These are phyloP conservation scores for Dryococelus australis DNA, from an alignment of 2,888 invertebrate genomes.

Conservation along the genomic window DNA sequence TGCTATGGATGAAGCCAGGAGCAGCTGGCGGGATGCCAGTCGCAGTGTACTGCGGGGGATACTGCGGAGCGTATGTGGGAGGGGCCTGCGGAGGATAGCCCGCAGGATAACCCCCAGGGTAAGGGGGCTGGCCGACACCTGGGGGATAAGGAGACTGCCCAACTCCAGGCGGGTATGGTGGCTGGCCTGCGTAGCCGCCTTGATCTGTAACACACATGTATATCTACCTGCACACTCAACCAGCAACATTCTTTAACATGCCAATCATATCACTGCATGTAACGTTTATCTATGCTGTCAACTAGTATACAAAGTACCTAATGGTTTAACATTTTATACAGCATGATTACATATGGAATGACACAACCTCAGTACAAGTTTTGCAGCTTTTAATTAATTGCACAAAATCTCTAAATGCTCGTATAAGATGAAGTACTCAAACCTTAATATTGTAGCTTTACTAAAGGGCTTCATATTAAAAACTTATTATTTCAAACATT, in stretches of 20 bases:
- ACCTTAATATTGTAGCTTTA: too few species aligned
- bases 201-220: conserved; percentile 32
- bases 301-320: too few species aligned
- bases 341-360: too few species aligned
- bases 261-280: too few species aligned
- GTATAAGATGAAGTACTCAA: too few species aligned
- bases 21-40: conserved; percentile 40
- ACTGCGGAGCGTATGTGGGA: conserved; percentile 41
- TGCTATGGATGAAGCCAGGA: conserved; percentile 40
- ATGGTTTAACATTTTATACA: too few species aligned
- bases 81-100: conserved; percentile 35
- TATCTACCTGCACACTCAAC: not conserved
- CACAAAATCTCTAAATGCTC: too few species aligned
- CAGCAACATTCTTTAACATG: not conserved
- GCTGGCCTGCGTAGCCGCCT: conserved; percentile 34
- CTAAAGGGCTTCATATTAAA: too few species aligned
- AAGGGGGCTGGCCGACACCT: conserved; percentile 46
- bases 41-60: conserved; percentile 48
- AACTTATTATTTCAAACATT: too few species aligned
- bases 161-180: not conserved
- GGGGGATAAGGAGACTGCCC: conserved; percentile 49
- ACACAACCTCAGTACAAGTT: too few species aligned
- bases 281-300: too few species aligned
- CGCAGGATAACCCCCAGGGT: conserved; percentile 46
- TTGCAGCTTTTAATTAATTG: too few species aligned